Evolutionary conservation across 2,888 invertebrate species (phyloP), one percentile per base, ranked within the genome.

Genomic region (Pyralis farinalis): DNA sequence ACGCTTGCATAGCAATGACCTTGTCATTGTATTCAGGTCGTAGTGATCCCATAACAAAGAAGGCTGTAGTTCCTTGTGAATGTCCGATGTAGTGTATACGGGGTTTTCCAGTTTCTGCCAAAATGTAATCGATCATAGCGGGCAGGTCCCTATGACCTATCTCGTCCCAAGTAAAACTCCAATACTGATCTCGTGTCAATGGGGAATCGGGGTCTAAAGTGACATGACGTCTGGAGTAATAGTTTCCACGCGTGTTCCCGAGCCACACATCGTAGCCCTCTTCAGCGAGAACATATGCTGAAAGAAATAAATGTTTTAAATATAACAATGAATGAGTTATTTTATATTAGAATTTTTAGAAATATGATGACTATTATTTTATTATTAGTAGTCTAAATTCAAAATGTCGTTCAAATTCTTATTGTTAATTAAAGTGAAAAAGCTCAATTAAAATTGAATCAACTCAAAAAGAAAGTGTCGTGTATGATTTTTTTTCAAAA

Each of bases 131-230:
- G 33, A 98, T 93, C 86, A 93, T 94, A 0, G 94, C 91, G 0
- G 97, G 96, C 25, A 97, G 63, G 73, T 98, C 98, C 49, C 87
- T 91, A 42, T 90, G 74, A 0, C 94, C 96, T 68, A 97, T 95
- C 68, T 96, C 94, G 65, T 97, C 95, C 93, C 94, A 97, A 43
- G 95, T 95, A 62, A 93, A 94, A 34, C 89, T 66, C 94, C 94
- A 94, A 65, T 88, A 94, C n/a, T 77, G 65, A 2, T 68, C 60
- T 2, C 4, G 2, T 43, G 86, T 86, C 0, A 76, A 41, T 22
- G 71, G 20, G 5, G 66, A 60, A 7, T 71, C 68, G 0, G 90
- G 82, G 42, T 87, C 71, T 60, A 86, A 53, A 0, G 71, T 68
- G 0, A 65, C 51, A 57, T 95, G 95, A 3, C 65, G 78, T 8